Evolutionary conservation across 37 sponge, comb jelly and placozoan genomes (phyloP).

Genomic region (Halichondria panicea): DNA sequence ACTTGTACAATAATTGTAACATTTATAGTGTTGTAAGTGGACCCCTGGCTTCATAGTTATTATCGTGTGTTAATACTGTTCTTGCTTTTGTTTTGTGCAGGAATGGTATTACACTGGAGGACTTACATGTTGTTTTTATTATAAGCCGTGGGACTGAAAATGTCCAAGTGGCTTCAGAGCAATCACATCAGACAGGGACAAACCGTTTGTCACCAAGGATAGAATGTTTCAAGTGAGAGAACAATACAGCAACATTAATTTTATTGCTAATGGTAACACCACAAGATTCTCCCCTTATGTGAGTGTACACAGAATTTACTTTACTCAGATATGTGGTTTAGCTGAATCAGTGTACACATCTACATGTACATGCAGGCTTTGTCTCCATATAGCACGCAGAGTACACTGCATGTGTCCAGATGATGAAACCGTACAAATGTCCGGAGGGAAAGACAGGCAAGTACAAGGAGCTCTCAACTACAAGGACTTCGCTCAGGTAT

Average conservation of each 20-base stretch:
- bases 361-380: constrained; percentile 15
- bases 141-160: no score
- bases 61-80: no score
- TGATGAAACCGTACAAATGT: constrained; percentile 81
- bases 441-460: constrained; percentile 35
- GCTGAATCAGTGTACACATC: neutral
- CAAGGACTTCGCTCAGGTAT: constrained; percentile 74
- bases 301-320: neutral
- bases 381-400: constrained; percentile 80
- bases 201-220: constrained; percentile 86
- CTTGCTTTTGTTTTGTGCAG: no score
- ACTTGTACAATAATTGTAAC: no score
- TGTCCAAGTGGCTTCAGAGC: no score
- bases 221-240: constrained; percentile 78
- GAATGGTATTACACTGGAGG: no score
- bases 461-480: constrained; percentile 89
- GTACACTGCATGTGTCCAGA: constrained; percentile 80
- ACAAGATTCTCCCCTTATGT: neutral
- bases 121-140: no score
- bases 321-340: neutral
- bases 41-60: no score
- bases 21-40: no score
- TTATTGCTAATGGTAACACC: neutral
- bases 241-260: neutral
- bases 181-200: no score